These are phyloP conservation scores for Mellilla xanthometata DNA, from an alignment of 2,888 invertebrate genomes.

Conservation along the genomic window DNA sequence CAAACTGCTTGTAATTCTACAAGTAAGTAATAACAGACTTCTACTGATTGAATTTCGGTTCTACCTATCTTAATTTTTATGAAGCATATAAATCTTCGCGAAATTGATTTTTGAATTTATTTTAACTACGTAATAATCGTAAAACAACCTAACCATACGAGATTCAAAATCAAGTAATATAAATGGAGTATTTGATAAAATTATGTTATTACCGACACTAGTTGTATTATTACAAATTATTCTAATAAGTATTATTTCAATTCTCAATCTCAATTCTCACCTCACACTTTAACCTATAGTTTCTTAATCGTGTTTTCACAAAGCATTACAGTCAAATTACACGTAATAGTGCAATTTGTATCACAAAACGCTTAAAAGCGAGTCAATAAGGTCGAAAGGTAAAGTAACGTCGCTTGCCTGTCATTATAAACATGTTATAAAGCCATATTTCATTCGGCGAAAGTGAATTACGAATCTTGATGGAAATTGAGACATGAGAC, in stretches of 20 bases:
- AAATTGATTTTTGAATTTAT: too few species aligned
- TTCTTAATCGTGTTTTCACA: constrained; percentile 6
- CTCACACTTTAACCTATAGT: too few species aligned
- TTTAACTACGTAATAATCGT: too few species aligned
- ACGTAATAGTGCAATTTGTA: constrained; percentile 13
- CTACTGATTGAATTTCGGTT: not conserved
- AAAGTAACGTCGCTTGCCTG: constrained; percentile 48
- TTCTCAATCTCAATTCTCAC: not conserved
- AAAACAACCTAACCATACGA: too few species aligned
- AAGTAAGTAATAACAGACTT: not conserved
- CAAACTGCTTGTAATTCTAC: not conserved
- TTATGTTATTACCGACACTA: too few species aligned
- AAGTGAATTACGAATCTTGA: constrained; percentile 37
- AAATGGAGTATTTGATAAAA: too few species aligned
- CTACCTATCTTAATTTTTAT: not conserved
- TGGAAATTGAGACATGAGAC: constrained; percentile 9
- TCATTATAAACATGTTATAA: constrained; percentile 62
- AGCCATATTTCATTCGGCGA: constrained; percentile 51
- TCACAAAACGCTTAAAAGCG: constrained; percentile 11
- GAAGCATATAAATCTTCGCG: too few species aligned
- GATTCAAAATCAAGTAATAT: too few species aligned
- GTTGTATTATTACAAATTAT: too few species aligned
- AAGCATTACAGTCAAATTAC: constrained; percentile 7
- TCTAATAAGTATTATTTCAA: too few species aligned
- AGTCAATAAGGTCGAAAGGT: constrained; percentile 46